Base-by-base conservation (phyloP, 2,797 vertebrate species). In the Pteronotus mesoamericanus region DNA sequence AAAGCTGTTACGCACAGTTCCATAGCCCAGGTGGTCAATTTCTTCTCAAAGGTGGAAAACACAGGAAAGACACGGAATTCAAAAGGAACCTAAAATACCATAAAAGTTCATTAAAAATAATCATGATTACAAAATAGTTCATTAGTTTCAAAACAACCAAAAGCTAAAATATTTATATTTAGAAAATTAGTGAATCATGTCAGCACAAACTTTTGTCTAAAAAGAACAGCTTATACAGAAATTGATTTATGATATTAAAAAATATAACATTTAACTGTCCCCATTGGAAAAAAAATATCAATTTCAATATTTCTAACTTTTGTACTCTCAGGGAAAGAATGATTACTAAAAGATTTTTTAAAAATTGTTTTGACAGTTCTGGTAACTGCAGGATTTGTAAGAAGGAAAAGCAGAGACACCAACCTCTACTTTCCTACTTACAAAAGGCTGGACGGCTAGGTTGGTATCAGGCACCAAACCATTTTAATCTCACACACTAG, bases 51-150 rank as follows among this genome's bases (percentile, higher is more conserved):
- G 96, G 89, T 98, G 72, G 92, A 11, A 79, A 98, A 95, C 10
- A 96, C 96, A 97, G 98, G 98, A 98, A 98, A 98, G 95, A 98
- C 87, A 97, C 61, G 92, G 95, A 98, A 98, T 97, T 97, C 98
- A 97, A 98, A 98, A 98, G 95, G 97, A 96, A 98, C 98, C 98
- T 99, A 98, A 98, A 99, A 98, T 88, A 98, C 86, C 98, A 98
- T 84, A 98, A 98, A 98, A 94, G 57, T 51, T 82, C 10, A 97
- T 98, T 98, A 98, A 96, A 98, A 98, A 91, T 68, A 95, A 66
- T 97, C 86, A 96, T 44, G 53, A 95, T 7, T 26, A 94, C 71
- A 82, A 77, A 97, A 92, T 0, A 95, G 9, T 19, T 96, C 0
- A 22, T 34, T 69, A 51, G 80, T 82, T 94, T 68, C 96, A 96